Conservation (phyloP, 2,888 invertebrate species). For the Drosophila incognita region DNA sequence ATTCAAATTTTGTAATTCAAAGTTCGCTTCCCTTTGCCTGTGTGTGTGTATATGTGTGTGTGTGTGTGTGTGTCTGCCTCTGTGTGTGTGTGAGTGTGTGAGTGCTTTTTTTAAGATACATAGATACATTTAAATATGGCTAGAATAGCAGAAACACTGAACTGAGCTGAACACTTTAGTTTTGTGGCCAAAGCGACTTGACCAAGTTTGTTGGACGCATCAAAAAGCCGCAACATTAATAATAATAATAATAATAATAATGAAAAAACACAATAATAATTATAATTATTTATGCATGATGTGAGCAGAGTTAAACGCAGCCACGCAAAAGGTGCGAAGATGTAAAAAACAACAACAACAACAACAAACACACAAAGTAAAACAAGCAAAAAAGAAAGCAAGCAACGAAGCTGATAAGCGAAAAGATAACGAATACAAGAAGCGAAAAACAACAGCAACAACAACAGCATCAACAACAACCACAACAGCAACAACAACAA, state of each 20-base stretch:
- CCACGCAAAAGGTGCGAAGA: conserved; percentile 27
- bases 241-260: conserved; percentile 9
- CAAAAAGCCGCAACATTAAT: conserved; percentile 19
- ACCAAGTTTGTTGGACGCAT: conserved; percentile 10
- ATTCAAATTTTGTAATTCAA: background rate
- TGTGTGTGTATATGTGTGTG: background rate
- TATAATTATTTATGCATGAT: conserved; percentile 20
- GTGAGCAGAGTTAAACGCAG: conserved; percentile 42
- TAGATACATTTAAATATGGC: conserved; percentile 1
- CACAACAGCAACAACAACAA: background rate
- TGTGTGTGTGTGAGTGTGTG: conserved; percentile 11
- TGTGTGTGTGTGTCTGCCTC: background rate
- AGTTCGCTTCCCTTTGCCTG: background rate
- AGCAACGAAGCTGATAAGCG: conserved; percentile 13
- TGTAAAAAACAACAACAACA: conserved; percentile 12
- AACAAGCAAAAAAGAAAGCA: conserved; percentile 6
- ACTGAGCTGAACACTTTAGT: conserved; percentile 10
- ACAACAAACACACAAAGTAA: background rate
- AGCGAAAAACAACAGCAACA: conserved; percentile 1
- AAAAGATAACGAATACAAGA: conserved; percentile 1
- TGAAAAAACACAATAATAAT: conserved; percentile 29
- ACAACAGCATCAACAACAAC: background rate
- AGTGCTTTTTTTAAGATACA: conserved; percentile 2
- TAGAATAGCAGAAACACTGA: conserved; percentile 11
- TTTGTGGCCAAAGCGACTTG: background rate